Percentiles rank a stretch among this genome's conserved stretches.
These are phyloP conservation scores for Pituophis catenifer DNA, from an alignment of 2,113 vertebrate species.

Conservation along the genomic window DNA sequence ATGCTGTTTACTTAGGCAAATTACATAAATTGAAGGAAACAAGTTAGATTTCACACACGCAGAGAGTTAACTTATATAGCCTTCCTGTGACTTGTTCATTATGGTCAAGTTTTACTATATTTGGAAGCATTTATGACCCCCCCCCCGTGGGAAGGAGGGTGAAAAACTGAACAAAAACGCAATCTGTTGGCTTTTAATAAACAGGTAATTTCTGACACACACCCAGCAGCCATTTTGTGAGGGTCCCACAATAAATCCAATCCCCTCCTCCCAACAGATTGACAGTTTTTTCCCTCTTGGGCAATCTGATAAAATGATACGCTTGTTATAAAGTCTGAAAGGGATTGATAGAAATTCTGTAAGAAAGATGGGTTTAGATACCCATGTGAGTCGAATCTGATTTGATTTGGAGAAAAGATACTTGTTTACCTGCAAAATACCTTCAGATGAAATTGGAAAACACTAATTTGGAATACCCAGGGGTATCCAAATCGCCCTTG, in stretches of 20 bases:
- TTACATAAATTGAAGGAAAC: not conserved
- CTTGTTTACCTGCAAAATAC: not conserved
- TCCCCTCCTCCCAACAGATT: not conserved
- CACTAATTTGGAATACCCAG: not conserved
- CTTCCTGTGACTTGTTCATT: not conserved
- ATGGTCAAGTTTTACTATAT: not conserved
- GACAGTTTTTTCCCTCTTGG: not conserved
- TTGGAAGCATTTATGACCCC: not conserved
- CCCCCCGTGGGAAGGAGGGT: not conserved
- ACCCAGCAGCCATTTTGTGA: not conserved
- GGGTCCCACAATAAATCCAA: not conserved
- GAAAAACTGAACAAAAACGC: not conserved
- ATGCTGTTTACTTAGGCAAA: not conserved
- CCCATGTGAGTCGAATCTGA: not conserved
- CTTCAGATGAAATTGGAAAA: not conserved
- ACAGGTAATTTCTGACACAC: not conserved
- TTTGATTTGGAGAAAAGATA: not conserved
- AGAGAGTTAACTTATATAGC: not conserved
- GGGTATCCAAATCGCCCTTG: not conserved
- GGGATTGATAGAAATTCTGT: not conserved
- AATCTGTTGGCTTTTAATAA: not conserved
- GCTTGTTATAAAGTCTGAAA: not conserved
- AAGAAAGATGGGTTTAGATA: not conserved
- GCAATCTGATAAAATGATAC: not conserved
- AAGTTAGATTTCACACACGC: not conserved